Evolutionary conservation across 2,797 vertebrate species (phyloP), one percentile per base, ranked within the genome.

Genomic region (Simalia tracyae): DNA sequence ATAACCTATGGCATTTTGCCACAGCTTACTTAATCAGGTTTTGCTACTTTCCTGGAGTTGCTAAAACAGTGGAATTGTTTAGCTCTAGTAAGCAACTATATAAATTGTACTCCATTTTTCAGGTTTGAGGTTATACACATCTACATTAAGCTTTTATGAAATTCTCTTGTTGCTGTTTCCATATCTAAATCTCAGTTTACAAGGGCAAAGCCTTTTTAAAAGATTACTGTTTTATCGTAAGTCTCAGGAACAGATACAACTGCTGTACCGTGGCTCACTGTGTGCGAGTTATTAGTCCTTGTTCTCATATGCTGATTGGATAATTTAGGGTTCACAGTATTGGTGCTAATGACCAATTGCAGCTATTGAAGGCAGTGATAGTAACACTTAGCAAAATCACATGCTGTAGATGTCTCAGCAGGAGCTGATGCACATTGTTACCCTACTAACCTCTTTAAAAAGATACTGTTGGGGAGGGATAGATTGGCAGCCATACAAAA

Each of bases 321-420:
- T 92, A 87, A 81, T 84, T 64, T 92, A 59, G 31, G 84, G 68
- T 56, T 64, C 26, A 7, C 42, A 46, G 28, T 31, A 86, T 28
- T 92, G 66, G 22, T 59, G 72, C 36, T 90, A 88, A 92, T 90
- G 68, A 61, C 64, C 59, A 87, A 84, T 66, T 87, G n/a, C 89
- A 90, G 89, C 86, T 56, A 90, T 46, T 87, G 85, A 92, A 88
- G 59, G n/a, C 68, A 90, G 24, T 87, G 26, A 88, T 66, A 84
- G 85, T 84, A n/a, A 90, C 22, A 57, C 60, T 90, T 90, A 81
- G 59, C 56, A 92, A 84, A 92, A 90, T 57, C 15, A 66, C 89
- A 90, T 81, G 72, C 86, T 84, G 87, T 54, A 57, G 28, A 87
- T 90, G 50, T 63, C 46, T 28, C 81, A 42, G 54, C 15, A 31